Base-by-base conservation (phyloP, 1,140 invertebrate species). In the Drosophila repletoides region DNA sequence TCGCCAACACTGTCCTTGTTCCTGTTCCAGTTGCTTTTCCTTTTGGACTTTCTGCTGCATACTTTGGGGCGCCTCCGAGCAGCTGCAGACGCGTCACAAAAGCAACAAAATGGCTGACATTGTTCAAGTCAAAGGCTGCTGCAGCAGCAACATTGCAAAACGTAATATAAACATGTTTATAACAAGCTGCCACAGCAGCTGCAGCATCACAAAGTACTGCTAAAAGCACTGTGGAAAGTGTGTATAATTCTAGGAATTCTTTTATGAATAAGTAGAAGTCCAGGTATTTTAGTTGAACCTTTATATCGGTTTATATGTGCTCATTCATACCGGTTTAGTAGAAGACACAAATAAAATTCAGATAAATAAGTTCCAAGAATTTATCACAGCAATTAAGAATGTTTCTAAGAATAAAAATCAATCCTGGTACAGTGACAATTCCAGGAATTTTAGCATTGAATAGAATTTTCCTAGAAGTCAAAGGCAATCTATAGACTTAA, bases 81-180 rank as follows among this genome's bases (percentile, higher is more conserved):
- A 5, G 36, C 58, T 38, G 19, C 29, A 29, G 29, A 24, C 21
- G 41, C 33, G 19, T 53, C 71, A 80, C 76, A 80, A 80, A 75
- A 51, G 76, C 48, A 26, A 51, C 76, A 75, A 80, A 80, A 80
- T 79, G 72, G 76, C 71, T 81, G 76, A 80, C 76, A 80, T 80
- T 80, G 72, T 81, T 83, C 49, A 66, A 73, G 72, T 58, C 66
- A 61, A 75, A 80, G 60, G 52, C 53, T 51, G 52, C 34, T n/a
- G 24, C 21, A 7, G 19, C 17, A 22, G n/a, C 69, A 72, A 41
- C 72, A 59, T 59, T 45, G 33, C 72, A 55, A 49, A 51, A 15
- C 43, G 63, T 19, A 58, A 58, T 40, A 45, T 31, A 53, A 68
- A 53, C 65, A 68, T 53, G 65, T 53, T 53, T 61, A 61, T 51